phyloP scores from a whole-genome alignment of 2,113 vertebrate genomes.

The Gymnarchus niloticus region DNA sequence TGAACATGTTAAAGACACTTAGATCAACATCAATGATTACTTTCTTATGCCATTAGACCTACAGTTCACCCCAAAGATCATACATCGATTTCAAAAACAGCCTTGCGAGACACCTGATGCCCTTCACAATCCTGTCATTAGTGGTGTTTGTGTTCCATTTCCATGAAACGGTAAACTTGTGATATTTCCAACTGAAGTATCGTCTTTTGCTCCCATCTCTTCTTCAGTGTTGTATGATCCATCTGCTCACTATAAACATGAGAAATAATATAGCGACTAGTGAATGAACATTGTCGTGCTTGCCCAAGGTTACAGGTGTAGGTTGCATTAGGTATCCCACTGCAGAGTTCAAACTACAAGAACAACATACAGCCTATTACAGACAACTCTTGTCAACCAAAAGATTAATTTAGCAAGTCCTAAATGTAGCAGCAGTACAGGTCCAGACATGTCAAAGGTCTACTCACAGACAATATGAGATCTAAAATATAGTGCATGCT shows the following conservation, averaged over 20 bases:
- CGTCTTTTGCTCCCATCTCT: neutral
- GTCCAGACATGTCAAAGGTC: neutral
- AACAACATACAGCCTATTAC: neutral
- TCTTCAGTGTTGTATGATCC: neutral
- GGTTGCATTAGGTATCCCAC: neutral
- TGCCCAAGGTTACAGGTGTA: neutral
- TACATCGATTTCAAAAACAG: neutral
- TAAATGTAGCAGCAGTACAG: neutral
- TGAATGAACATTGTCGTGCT: neutral
- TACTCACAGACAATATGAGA: neutral
- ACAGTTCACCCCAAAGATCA: constrained; percentile 14
- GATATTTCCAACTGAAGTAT: neutral
- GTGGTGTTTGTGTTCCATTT: neutral
- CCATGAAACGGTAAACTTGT: neutral
- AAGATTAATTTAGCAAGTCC: neutral
- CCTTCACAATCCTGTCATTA: neutral
- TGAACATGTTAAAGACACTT: constrained; percentile 33
- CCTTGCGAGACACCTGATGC: neutral
- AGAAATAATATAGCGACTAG: neutral
- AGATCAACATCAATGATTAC: constrained; percentile 37
- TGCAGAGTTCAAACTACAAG: neutral
- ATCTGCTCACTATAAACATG: neutral
- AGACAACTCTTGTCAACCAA: neutral
- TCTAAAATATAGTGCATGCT: neutral
- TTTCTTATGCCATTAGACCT: constrained; percentile 22